Conservation (phyloP, 2,113 vertebrate species). For the Oncorhynchus masou region DNA sequence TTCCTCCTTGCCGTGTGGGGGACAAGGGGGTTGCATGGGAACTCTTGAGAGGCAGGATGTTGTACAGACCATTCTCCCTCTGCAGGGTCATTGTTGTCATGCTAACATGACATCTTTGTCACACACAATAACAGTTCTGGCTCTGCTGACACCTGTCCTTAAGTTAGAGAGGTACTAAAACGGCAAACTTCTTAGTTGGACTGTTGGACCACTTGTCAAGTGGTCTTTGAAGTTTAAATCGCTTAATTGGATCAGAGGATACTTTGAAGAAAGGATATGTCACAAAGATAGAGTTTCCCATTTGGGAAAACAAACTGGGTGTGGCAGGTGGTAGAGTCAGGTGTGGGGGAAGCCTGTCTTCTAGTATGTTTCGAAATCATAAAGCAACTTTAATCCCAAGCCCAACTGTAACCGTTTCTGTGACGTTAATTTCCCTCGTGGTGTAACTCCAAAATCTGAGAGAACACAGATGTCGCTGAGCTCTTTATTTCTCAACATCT, state of each 20-base stretch:
- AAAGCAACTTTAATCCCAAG: background rate
- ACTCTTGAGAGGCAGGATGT: conserved; percentile 36
- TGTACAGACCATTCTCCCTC: conserved; percentile 52
- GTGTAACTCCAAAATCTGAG: conserved; percentile 19
- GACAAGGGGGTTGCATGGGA: conserved; percentile 34
- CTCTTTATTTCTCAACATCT: conserved; percentile 49
- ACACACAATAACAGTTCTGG: conserved; percentile 9
- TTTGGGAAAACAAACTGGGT: no score
- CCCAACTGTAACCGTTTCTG: conserved; percentile 13
- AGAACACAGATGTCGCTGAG: background rate
- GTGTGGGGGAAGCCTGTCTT: no score
- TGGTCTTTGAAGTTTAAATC: no score
- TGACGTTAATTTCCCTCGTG: conserved; percentile 29
- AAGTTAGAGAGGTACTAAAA: background rate
- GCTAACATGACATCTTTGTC: conserved; percentile 39
- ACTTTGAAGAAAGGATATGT: no score
- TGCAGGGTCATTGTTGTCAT: conserved; percentile 38
- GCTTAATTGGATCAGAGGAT: no score
- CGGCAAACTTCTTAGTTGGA: background rate
- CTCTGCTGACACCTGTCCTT: conserved; percentile 4
- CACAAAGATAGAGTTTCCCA: no score
- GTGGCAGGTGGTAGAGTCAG: no score
- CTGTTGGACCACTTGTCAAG: no score
- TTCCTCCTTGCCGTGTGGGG: conserved; percentile 33
- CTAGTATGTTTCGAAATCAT: background rate